phyloP scores from a whole-genome alignment of 2,113 vertebrate species.

The Canis aureus region DNA sequence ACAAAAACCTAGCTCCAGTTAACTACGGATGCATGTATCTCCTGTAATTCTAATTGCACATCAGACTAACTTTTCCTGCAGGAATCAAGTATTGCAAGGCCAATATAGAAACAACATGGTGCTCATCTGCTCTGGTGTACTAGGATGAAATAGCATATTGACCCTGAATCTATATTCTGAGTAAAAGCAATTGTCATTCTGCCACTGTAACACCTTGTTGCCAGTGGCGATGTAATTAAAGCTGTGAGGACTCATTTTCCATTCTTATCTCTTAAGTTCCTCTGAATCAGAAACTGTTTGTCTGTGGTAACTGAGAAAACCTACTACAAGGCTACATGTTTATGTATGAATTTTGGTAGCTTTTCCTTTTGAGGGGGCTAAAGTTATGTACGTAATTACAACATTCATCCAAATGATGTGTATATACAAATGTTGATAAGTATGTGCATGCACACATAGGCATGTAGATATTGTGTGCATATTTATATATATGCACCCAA shows the following conservation, averaged over 20 bases:
- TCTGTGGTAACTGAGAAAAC: slow-evolving; percentile 90
- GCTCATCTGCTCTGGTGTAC: slow-evolving; percentile 85
- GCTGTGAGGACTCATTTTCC: slow-evolving; percentile 93
- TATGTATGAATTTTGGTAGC: slow-evolving; percentile 92
- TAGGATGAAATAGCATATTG: slow-evolving; percentile 90
- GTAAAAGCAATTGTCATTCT: slow-evolving; percentile 91
- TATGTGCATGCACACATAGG: background rate
- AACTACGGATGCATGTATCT: slow-evolving; percentile 59
- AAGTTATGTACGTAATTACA: slow-evolving; percentile 80
- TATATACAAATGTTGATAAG: background rate
- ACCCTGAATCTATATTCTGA: slow-evolving; percentile 89
- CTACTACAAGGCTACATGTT: slow-evolving; percentile 90
- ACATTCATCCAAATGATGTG: slow-evolving; percentile 65
- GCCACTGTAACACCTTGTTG: slow-evolving; percentile 92
- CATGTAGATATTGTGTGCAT: slow-evolving; percentile 40
- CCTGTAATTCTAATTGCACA: slow-evolving; percentile 86
- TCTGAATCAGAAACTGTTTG: slow-evolving; percentile 92
- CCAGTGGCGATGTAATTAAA: slow-evolving; percentile 96
- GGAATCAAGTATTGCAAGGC: slow-evolving; percentile 83
- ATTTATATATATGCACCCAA: slow-evolving; percentile 73
- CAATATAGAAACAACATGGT: slow-evolving; percentile 85
- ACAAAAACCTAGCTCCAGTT: slow-evolving; percentile 74
- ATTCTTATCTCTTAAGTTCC: slow-evolving; percentile 91
- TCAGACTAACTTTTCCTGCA: slow-evolving; percentile 86
- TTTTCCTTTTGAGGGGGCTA: slow-evolving; percentile 87